A percentile compares a stretch with the other conserved stretches of the same genome.
These are phyloP conservation scores for Eretmocerus hayati DNA, from an alignment of 2,888 invertebrate species.

Conservation along the genomic window DNA sequence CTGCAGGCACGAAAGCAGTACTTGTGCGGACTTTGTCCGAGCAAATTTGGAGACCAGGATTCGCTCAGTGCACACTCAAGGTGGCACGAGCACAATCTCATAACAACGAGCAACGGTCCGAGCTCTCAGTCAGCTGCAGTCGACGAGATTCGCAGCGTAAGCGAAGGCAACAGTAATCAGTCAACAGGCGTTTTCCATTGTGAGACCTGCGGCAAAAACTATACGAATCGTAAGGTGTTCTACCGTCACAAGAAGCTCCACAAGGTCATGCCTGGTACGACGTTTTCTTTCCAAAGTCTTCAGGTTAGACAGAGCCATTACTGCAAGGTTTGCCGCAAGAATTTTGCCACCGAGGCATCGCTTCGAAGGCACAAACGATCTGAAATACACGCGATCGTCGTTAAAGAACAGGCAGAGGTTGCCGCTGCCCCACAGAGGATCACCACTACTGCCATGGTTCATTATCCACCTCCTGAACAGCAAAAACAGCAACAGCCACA, in stretches of 20 bases:
- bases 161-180: background rate
- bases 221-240: constrained; percentile 54
- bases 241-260: constrained; percentile 54
- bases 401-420: constrained; percentile 1
- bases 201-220: constrained; percentile 60
- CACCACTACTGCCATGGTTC: constrained; percentile 22
- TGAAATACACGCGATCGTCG: constrained; percentile 18
- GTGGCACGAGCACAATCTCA: constrained; percentile 46
- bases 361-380: constrained; percentile 43
- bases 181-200: constrained; percentile 48
- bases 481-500: too few species aligned
- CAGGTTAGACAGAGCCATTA: constrained; percentile 23
- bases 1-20: too few species aligned
- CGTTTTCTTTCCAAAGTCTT: constrained; percentile 27
- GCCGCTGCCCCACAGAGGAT: constrained; percentile 6
- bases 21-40: constrained; percentile 50
- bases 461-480: constrained; percentile 14
- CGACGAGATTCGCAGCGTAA: background rate
- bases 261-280: constrained; percentile 24
- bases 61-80: constrained; percentile 48
- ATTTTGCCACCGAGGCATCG: constrained; percentile 43
- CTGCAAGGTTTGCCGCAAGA: constrained; percentile 46
- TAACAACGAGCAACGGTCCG: constrained; percentile 27
- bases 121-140: background rate
- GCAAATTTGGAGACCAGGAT: constrained; percentile 46